Evolutionary conservation across 2,888 invertebrate genomes (phyloP).

Genomic region (Drosophila yooni): DNA sequence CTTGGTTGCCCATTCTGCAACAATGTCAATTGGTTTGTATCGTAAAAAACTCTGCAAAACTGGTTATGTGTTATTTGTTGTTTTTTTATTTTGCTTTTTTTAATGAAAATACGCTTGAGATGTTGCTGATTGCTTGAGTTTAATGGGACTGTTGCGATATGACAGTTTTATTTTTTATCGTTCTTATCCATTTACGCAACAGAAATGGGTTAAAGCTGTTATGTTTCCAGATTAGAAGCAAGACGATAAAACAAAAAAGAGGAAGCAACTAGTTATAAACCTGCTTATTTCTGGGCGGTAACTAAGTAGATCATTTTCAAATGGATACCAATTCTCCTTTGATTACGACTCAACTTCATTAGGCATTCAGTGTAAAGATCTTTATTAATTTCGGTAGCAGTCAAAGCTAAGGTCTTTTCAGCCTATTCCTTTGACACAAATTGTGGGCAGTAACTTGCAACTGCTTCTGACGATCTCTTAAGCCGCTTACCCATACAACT

Average conservation of each 20-base stretch:
- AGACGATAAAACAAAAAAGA: not conserved
- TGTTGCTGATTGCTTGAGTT: conserved; percentile 22
- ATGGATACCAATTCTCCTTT: conserved; percentile 40
- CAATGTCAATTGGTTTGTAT: conserved; percentile 38
- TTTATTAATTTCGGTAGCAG: conserved; percentile 69
- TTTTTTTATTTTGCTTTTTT: conserved; percentile 5
- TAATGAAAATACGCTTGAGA: conserved; percentile 25
- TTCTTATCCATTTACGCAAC: conserved; percentile 28
- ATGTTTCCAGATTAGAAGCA: conserved; percentile 14
- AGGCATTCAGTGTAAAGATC: conserved; percentile 48
- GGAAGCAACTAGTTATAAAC: not conserved
- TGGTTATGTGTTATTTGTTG: conserved; percentile 26
- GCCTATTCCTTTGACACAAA: conserved; percentile 29
- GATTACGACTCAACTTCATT: conserved; percentile 64
- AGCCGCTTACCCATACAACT: conserved; percentile 76
- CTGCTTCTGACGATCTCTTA: conserved; percentile 52
- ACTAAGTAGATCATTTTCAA: conserved; percentile 31
- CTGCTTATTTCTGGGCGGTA: conserved; percentile 56
- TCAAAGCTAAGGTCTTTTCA: conserved; percentile 18
- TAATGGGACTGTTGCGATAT: conserved; percentile 26
- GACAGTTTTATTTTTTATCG: conserved; percentile 23
- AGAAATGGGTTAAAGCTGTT: conserved; percentile 15
- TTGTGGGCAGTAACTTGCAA: conserved; percentile 26
- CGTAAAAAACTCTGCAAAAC: conserved; percentile 48
- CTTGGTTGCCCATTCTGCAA: conserved; percentile 28